A percentile compares a stretch with the other conserved stretches of the same genome.
phyloP scores from a whole-genome alignment of 2,888 invertebrate species.

The Erebia aethiops region DNA sequence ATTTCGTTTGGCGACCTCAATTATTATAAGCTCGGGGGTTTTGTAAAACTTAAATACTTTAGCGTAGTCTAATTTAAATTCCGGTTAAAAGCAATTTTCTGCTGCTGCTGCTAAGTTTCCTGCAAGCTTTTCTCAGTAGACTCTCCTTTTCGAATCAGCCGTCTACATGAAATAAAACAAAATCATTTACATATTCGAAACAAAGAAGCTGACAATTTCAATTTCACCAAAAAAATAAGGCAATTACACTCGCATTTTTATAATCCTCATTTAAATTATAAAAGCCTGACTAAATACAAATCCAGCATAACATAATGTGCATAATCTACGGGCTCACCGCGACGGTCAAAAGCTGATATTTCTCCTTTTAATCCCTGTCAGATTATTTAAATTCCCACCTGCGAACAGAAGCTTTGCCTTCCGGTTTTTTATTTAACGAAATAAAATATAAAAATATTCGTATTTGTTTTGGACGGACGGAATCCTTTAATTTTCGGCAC shows the following conservation, averaged over 20 bases:
- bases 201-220: background rate
- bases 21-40: slow-evolving; percentile 16
- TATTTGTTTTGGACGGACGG: slow-evolving; percentile 81
- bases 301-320: slow-evolving; percentile 68
- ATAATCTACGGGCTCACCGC: slow-evolving; percentile 67
- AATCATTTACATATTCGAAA: background rate
- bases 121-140: no score
- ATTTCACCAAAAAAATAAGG: slow-evolving; percentile 35
- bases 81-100: background rate
- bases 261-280: slow-evolving; percentile 67
- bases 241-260: slow-evolving; percentile 46
- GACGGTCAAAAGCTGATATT: slow-evolving; percentile 81
- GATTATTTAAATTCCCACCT: slow-evolving; percentile 84
- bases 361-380: slow-evolving; percentile 82
- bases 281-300: slow-evolving; percentile 61
- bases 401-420: slow-evolving; percentile 66
- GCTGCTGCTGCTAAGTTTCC: no score
- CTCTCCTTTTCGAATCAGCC: no score
- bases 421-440: slow-evolving; percentile 76
- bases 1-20: slow-evolving; percentile 30
- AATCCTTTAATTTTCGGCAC: slow-evolving; percentile 82
- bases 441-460: slow-evolving; percentile 82
- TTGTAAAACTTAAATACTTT: slow-evolving; percentile 12
- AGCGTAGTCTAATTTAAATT: background rate
- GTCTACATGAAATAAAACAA: no score